Base-by-base conservation (phyloP, 2,113 vertebrate genomes). In the Equus przewalskii region DNA sequence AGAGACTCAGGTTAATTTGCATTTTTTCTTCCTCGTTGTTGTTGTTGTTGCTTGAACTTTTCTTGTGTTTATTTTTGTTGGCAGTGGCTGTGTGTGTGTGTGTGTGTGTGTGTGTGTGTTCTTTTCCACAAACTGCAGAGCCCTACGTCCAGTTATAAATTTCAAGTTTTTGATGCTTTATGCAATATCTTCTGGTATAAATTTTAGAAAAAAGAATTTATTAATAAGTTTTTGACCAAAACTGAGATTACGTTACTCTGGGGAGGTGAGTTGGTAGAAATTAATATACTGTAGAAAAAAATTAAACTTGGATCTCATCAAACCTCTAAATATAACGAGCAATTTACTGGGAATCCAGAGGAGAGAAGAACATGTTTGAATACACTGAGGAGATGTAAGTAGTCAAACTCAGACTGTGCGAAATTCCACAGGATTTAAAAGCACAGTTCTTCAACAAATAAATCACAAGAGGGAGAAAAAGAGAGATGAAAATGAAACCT, bases 31-130 rank as follows among this genome's bases (percentile, higher is more conserved):
- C 5, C 44, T 84, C 3, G 36, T 91, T 65, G 54, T 28, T 73
- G 13, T 60, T 88, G 22, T 51, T 69, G 12, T 76, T 80, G 60
- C 7, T 81, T 79, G 33, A 95, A 56, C 12, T 65, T 89, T 88
- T 85, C 44, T 46, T 78, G 10, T 81, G 46, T 83, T 91, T 93
- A 75, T 60, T 96, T 88, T 91, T 93, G 10, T 16, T 86, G 36
- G 49, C 79, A 7, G 15, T 79, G 33, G 33, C 36, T 44, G 18
- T 41, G 3, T 64, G 46, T 44, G 18, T 41, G 3, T 64, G 24
- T 30, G 33, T 54, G 41, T 65, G 36, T 79, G 2, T 56, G 18
- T 75, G 8, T 80, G 5, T 84, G 24, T 46, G 22, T 56, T 72
- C 18, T 89, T 96, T 82, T 41, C 26, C 44, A 89, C 4, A 70